Evolutionary conservation across 2,888 invertebrate species (phyloP).

Genomic region (Girardia tigrina): DNA sequence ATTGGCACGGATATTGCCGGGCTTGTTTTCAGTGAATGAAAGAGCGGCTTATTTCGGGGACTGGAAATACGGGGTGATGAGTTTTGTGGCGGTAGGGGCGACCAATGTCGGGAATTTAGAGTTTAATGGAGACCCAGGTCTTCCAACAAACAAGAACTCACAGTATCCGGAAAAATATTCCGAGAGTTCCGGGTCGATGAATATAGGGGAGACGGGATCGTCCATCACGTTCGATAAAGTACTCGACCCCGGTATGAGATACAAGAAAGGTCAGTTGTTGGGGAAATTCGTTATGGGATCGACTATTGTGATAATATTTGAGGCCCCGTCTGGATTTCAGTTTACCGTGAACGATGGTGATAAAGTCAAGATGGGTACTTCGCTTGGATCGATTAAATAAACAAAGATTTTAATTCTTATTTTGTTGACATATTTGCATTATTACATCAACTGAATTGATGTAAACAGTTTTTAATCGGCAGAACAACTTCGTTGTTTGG

Average conservation of each 20-base stretch:
- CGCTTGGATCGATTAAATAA: too few relatives aligned
- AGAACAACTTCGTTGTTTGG: too few relatives aligned
- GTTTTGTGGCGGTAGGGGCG: conserved; percentile 87
- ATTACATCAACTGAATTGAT: too few relatives aligned
- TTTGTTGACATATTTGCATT: too few relatives aligned
- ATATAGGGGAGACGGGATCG: background rate
- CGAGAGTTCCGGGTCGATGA: background rate
- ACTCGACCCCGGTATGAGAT: background rate
- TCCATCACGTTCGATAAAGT: background rate
- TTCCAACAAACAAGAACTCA: background rate
- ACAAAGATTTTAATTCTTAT: too few relatives aligned
- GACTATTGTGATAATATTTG: conserved; percentile 84
- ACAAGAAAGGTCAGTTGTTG: conserved; percentile 66
- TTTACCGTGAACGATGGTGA: conserved; percentile 59
- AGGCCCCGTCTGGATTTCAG: conserved; percentile 71
- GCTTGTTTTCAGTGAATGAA: conserved; percentile 82
- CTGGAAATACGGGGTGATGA: conserved; percentile 89
- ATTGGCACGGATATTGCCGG: conserved; percentile 71
- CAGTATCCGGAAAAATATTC: too few relatives aligned
- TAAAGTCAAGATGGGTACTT: conserved; percentile 50
- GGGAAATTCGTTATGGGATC: conserved; percentile 96
- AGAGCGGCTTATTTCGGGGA: conserved; percentile 75
- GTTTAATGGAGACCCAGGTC: conserved; percentile 52
- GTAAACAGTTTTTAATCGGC: too few relatives aligned
- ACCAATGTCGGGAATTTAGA: conserved; percentile 91